Conservation (phyloP, 2,888 invertebrate genomes). For the Noctuana brunneofusca region DNA sequence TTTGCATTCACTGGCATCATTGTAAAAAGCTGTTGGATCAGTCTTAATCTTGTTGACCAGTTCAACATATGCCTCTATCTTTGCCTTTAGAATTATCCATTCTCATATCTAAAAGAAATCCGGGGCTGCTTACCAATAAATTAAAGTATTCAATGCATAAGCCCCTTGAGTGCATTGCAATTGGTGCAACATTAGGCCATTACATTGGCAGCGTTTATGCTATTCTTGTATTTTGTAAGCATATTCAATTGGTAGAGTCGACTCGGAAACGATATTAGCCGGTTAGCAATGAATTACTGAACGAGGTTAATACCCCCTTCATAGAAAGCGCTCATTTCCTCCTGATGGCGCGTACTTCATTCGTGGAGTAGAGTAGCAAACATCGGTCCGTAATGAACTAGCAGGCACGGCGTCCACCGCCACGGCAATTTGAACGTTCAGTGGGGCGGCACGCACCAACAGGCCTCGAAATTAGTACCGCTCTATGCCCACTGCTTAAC, state of each 20-base stretch:
- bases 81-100: too few species aligned
- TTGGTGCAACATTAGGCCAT: slow-evolving; percentile 34
- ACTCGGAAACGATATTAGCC: slow-evolving; percentile 37
- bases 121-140: slow-evolving; percentile 34
- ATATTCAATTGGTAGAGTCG: slow-evolving; percentile 34
- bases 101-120: not conserved
- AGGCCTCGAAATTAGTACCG: slow-evolving; percentile 71
- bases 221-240: slow-evolving; percentile 35
- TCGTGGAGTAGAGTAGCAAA: slow-evolving; percentile 66
- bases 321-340: slow-evolving; percentile 67
- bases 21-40: too few species aligned
- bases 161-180: slow-evolving; percentile 19
- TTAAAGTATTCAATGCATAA: slow-evolving; percentile 33
- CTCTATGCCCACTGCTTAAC: slow-evolving; percentile 44
- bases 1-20: too few species aligned
- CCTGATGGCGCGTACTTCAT: slow-evolving; percentile 57
- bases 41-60: too few species aligned
- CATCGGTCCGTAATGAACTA: slow-evolving; percentile 65
- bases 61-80: too few species aligned
- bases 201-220: slow-evolving; percentile 32
- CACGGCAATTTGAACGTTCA: slow-evolving; percentile 76
- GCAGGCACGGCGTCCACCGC: slow-evolving; percentile 54
- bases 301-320: slow-evolving; percentile 54
- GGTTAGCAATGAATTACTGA: slow-evolving; percentile 45
- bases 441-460: slow-evolving; percentile 70